These are phyloP conservation scores for Channa argus DNA, from an alignment of 2,113 vertebrate species.

Conservation along the genomic window DNA sequence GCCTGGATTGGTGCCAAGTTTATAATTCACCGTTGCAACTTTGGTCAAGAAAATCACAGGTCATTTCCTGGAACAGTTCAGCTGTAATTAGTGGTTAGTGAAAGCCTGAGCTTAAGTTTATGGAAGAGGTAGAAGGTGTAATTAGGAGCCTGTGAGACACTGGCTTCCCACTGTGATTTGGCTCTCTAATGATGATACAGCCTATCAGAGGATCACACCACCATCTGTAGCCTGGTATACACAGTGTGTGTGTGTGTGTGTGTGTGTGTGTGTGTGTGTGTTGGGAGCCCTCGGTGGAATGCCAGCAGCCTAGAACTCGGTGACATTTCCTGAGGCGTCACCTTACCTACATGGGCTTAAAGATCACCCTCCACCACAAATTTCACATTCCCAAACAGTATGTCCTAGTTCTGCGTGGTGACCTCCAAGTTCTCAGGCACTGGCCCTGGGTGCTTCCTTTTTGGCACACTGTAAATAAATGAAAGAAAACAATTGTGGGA, in stretches of 20 bases:
- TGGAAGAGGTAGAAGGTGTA: conserved; percentile 2
- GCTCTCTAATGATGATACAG: conserved; percentile 3
- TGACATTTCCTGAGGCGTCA: conserved; percentile 59
- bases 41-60: background rate
- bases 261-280: conserved; percentile 7
- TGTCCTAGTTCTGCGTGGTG: conserved; percentile 16
- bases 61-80: background rate
- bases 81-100: background rate
- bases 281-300: conserved; percentile 27
- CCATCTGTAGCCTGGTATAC: conserved; percentile 18
- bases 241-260: conserved; percentile 2
- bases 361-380: conserved; percentile 32
- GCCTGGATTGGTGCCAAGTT: no score
- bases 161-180: conserved; percentile 21
- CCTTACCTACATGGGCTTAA: conserved; percentile 27
- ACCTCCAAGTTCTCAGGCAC: conserved; percentile 40
- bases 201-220: conserved; percentile 12
- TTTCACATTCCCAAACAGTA: conserved; percentile 26
- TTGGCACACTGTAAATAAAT: conserved; percentile 29
- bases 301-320: conserved; percentile 8
- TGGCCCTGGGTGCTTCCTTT: conserved; percentile 48
- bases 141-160: conserved; percentile 6
- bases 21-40: background rate
- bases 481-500: conserved; percentile 38
- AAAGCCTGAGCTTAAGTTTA: background rate